These are phyloP conservation scores for Cuniculus paca DNA, from an alignment of 2,797 vertebrate genomes.

Conservation along the genomic window DNA sequence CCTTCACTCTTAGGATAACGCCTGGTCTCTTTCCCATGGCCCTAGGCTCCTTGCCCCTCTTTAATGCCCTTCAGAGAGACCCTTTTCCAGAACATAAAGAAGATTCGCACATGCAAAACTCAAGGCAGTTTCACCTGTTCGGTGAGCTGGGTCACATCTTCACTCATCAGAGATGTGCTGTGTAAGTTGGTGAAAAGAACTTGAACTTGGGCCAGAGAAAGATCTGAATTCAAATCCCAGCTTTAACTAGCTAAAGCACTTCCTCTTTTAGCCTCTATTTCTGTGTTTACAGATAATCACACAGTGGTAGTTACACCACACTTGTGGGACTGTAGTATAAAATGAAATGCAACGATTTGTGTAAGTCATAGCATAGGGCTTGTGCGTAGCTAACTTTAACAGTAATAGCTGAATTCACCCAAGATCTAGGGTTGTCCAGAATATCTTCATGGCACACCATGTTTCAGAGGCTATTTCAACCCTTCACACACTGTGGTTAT, in stretches of 20 bases:
- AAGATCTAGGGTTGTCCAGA: not conserved
- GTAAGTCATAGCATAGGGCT: not conserved
- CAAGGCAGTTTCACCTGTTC: rapidly evolving
- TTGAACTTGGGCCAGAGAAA: not conserved
- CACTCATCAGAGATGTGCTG: rapidly evolving
- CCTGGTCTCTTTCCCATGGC: not conserved
- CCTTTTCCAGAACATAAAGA: not conserved
- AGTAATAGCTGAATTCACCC: not conserved
- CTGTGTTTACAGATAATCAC: not conserved
- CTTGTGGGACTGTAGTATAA: not conserved
- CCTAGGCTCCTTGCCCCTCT: not conserved
- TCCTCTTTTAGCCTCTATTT: not conserved
- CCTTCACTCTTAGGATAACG: not conserved
- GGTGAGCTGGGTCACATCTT: not conserved
- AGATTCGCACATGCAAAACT: not conserved
- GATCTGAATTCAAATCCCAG: not conserved
- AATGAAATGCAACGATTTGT: not conserved
- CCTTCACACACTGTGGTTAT: not conserved
- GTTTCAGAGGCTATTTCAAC: not conserved
- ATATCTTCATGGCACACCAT: not conserved
- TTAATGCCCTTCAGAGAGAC: not conserved
- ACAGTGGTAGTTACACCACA: not conserved
- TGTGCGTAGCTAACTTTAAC: not conserved
- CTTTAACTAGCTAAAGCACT: not conserved
- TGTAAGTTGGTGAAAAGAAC: not conserved